Percentiles rank a stretch among this genome's conserved stretches.
Conservation (phyloP, 1,140 invertebrate species). For the Heliothis virescens region DNA sequence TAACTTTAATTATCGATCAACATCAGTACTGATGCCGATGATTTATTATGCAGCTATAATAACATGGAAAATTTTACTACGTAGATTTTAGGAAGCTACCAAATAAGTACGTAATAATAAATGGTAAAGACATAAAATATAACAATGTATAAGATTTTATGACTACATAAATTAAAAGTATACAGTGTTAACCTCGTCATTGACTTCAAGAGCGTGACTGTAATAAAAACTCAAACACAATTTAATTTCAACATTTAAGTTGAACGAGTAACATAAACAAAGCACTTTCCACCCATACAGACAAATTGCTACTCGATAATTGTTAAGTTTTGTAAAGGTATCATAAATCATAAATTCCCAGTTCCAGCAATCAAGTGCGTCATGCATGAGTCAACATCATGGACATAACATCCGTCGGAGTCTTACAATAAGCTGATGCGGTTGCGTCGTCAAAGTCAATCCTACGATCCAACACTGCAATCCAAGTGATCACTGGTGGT, state of each 20-base stretch:
- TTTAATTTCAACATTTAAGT: conserved; percentile 4
- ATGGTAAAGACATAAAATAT: neutral
- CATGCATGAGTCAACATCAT: conserved; percentile 84
- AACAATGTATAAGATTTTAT: conserved; percentile 17
- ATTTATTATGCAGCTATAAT: no score
- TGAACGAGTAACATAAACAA: conserved; percentile 19
- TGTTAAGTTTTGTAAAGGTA: conserved; percentile 43
- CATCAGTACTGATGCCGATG: no score
- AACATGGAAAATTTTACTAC: no score
- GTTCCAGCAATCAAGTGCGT: conserved; percentile 82
- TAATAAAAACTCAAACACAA: conserved; percentile 12
- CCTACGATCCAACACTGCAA: conserved; percentile 84
- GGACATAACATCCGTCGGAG: conserved; percentile 77
- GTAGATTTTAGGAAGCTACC: no score
- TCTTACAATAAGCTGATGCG: conserved; percentile 73
- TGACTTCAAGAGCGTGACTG: conserved; percentile 25
- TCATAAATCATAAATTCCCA: conserved; percentile 69
- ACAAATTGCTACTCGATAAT: conserved; percentile 27
- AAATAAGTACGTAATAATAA: no score
- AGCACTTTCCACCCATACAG: conserved; percentile 3
- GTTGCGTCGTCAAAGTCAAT: conserved; percentile 63
- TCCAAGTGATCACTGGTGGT: conserved; percentile 76
- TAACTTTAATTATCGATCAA: no score
- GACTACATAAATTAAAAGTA: conserved; percentile 14
- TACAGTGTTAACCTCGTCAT: conserved; percentile 38